phyloP scores from a whole-genome alignment of 2,113 vertebrate genomes.

The Mesoclemmys tuberculata region DNA sequence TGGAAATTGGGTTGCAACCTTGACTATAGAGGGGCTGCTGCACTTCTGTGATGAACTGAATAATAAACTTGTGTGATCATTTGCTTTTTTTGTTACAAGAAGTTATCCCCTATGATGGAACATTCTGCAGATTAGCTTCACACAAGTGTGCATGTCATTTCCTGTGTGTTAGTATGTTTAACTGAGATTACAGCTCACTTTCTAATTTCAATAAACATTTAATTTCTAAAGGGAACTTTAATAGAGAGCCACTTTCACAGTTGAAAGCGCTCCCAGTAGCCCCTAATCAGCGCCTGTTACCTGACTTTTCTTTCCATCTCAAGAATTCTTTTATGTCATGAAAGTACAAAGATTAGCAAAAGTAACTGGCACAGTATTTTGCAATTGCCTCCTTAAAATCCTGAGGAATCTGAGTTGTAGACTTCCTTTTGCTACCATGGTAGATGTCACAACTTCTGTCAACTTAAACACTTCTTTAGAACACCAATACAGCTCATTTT shows the following conservation, averaged over 20 bases:
- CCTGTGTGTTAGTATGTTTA: no score
- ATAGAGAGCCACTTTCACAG: no score
- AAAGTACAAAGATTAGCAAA: no score
- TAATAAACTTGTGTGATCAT: neutral
- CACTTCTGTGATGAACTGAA: neutral
- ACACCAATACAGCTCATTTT: neutral
- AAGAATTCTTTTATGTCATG: no score
- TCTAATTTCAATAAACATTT: no score
- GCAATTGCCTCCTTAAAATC: neutral
- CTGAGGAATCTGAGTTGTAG: neutral
- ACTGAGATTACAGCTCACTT: no score
- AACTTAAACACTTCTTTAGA: neutral
- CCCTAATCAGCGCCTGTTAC: no score
- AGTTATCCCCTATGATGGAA: neutral
- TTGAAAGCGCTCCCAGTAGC: no score
- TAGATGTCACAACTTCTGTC: neutral
- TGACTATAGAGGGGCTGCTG: neutral
- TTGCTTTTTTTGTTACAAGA: neutral
- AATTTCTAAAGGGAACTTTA: no score
- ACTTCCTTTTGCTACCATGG: neutral
- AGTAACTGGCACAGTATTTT: no score
- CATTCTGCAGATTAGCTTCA: neutral
- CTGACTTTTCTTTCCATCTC: no score
- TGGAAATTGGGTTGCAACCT: neutral
- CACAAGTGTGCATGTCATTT: no score